Evolutionary conservation across 2,888 invertebrate species (phyloP).

Genomic region (Leucophenga maculata): DNA sequence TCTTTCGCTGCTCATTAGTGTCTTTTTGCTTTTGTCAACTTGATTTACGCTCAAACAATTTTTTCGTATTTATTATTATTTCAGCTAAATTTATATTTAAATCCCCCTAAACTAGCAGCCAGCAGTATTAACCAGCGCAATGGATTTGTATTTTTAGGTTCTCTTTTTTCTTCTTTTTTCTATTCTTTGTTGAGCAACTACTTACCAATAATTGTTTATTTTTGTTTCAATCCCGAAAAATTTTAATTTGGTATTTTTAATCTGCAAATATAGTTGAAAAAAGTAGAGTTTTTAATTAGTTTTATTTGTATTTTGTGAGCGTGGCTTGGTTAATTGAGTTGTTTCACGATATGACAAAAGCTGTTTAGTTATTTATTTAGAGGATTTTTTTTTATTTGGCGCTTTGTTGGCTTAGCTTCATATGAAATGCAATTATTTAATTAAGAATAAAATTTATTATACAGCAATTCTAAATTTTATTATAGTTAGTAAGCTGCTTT

Average conservation of each 20-base stretch:
- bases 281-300: no score
- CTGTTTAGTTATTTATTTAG: no score
- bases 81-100: slow-evolving; percentile 34
- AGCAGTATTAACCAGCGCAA: no score
- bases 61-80: slow-evolving; percentile 29
- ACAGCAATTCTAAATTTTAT: no score
- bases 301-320: no score
- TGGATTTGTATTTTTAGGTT: background rate
- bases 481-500: no score
- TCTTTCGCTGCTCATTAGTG: slow-evolving; percentile 39
- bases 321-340: no score
- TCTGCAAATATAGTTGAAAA: background rate
- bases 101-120: background rate
- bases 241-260: background rate
- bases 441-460: no score
- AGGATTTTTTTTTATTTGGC: no score
- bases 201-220: slow-evolving; percentile 18
- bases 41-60: slow-evolving; percentile 59
- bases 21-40: slow-evolving; percentile 54
- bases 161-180: background rate
- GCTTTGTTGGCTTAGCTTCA: no score
- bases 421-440: no score
- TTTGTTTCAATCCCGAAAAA: background rate
- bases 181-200: background rate
- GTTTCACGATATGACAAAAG: no score